phyloP scores from a whole-genome alignment of 2,113 vertebrate species.

The Synodontis membranacea region DNA sequence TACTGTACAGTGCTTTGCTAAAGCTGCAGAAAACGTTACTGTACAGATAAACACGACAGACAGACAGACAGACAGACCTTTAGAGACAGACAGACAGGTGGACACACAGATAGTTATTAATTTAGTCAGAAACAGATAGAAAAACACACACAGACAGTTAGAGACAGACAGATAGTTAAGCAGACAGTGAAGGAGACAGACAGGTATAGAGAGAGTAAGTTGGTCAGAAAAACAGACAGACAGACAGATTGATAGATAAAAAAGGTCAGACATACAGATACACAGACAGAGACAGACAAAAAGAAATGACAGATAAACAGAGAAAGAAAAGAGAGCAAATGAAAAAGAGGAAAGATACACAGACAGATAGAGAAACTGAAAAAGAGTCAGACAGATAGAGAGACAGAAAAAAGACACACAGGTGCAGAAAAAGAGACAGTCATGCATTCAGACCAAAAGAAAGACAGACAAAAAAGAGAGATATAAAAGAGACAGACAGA shows the following conservation, averaged over 20 bases:
- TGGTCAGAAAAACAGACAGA: neutral
- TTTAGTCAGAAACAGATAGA: neutral
- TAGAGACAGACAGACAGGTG: neutral
- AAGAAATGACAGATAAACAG: neutral
- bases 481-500: neutral
- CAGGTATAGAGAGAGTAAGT: neutral
- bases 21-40: neutral
- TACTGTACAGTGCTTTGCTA: neutral
- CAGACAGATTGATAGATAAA: neutral
- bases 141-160: neutral
- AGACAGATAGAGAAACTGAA: neutral
- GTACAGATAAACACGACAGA: neutral
- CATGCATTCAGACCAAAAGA: too few relatives aligned
- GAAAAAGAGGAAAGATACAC: neutral
- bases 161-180: neutral
- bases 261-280: neutral
- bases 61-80: neutral
- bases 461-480: too few relatives aligned
- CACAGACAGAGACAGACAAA: neutral
- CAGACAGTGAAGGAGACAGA: neutral
- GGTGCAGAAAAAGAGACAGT: neutral
- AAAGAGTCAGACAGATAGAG: neutral
- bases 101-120: neutral
- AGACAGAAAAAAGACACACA: neutral
- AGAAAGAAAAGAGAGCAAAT: neutral